Base-by-base conservation (phyloP, 1,140 invertebrate species). In the Pseudomyrmex cubaensis region DNA sequence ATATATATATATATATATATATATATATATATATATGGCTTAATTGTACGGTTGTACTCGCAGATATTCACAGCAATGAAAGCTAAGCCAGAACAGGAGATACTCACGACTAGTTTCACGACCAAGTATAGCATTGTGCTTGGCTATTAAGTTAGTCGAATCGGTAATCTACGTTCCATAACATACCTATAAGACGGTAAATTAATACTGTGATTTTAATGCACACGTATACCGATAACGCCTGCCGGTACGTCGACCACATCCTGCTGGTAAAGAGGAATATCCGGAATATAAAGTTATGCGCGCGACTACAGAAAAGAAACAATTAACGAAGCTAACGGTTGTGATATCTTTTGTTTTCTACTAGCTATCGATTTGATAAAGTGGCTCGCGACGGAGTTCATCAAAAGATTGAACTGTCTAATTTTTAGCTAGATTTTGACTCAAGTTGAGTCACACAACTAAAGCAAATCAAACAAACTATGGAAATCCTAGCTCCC, bases 31-130 rank as follows among this genome's bases (percentile, higher is more conserved):
- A 35, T 35, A 35, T 35, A 35, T 35, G 0, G 5, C 35, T 35
- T 86, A 86, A 86, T 85, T 85, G 59, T n/a, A 61, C 20, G 48
- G 69, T 48, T 74, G 56, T 22, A 69, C 12, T 82, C 48, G 12
- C 54, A 62, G 67, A 57, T 13, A 25, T 8, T 10, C 17, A 64
- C 48, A 25, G 64, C 59, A 52, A 20, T 69, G 69, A 57, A 59
- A 78, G 52, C 20, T 63, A 44, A 52, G 15, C 10, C 76, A 48
- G 59, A 64, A 46, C 17, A 48, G n/a, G 48, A 62, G 44, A 72
- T 63, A 70, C 46, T n/a, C 74, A 75, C 75, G 57, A 61, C 54
- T 82, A 25, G 22, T 25, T 80, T 69, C 22, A 15, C 70, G 44
- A 75, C 35, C 72, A 64, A 75, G 73, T 83, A 66, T 75, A 74